Base-by-base conservation (phyloP, 2,888 invertebrate genomes). In the Eurytoma adleriae region DNA sequence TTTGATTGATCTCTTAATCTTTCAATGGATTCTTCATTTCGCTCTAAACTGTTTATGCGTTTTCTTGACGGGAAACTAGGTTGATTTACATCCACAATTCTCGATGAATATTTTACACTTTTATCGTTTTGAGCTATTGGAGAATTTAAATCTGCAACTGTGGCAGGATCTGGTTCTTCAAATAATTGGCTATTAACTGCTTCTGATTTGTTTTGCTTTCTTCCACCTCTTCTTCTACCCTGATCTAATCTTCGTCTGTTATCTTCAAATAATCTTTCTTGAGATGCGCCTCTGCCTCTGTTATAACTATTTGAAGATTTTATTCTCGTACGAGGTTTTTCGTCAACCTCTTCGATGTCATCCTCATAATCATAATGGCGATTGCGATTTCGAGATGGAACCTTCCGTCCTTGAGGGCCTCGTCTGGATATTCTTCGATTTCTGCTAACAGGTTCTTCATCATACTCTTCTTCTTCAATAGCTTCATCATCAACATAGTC, bases 311-410 rank as follows among this genome's bases (percentile, higher is more conserved):
- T 73, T 20, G 59, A n/a, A 57, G 57, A 16, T 66, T 79, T 79
- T 40, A 48, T 40, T 62, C 79, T 56, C 10, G 16, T 1, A 77
- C 64, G 50, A 50, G 64, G 73, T 59, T 82, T 72, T 66, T 80
- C 78, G 10, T 78, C 67, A 27, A 64, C 64, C 78, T 82, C 81
- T 77, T 81, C 79, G 16, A 68, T 20, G 24, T 76, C 81, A 62
- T 83, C 80, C 64, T 82, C 83, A 40, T 80, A 78, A 69, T 82
- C 78, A 50, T 52, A 75, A 69, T 78, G 27, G 1, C 77, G 72
- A 54, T 80, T 71, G 0, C 68, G 78, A 74, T 79, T 78, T 62
- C 76, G 54, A 50, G 50, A 62, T 30, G 71, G 50, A 20, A 69
- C 50, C 72, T 69, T 75, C 7, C 75, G 62, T 30, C 72, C 69